Evolutionary conservation across 2,888 invertebrate species (phyloP).

Genomic region (Pandemis heparana): DNA sequence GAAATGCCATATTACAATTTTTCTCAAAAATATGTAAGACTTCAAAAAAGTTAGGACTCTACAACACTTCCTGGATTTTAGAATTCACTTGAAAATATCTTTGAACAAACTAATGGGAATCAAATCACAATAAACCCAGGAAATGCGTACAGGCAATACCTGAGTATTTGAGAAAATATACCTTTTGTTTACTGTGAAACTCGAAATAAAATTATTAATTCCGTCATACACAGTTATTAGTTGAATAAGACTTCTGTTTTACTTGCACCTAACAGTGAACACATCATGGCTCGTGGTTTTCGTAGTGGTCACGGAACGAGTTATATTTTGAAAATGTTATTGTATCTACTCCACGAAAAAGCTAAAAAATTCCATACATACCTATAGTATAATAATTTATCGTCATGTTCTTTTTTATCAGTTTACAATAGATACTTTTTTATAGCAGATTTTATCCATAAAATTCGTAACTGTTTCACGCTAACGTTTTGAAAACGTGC

Average conservation of each 20-base stretch:
- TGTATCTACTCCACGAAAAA: too few species aligned
- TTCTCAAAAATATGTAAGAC: neutral
- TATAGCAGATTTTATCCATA: too few species aligned
- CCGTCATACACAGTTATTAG: neutral
- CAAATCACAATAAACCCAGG: conserved; percentile 1
- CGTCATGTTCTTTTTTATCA: too few species aligned
- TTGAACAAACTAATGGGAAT: neutral
- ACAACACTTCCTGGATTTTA: neutral
- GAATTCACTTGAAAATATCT: neutral
- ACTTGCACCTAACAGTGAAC: neutral
- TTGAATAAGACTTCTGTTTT: neutral
- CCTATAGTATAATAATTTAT: too few species aligned
- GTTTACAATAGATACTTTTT: too few species aligned
- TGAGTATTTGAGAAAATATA: conserved; percentile 21
- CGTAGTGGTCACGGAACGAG: neutral
- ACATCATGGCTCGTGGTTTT: neutral
- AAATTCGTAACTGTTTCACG: too few species aligned
- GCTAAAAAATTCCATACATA: too few species aligned
- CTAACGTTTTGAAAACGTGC: too few species aligned
- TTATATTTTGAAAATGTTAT: too few species aligned
- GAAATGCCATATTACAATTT: neutral
- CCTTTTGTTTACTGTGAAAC: conserved; percentile 39
- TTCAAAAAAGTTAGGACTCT: neutral
- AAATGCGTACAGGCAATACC: conserved; percentile 17
- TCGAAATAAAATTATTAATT: conserved; percentile 30